Evolutionary conservation across 2,797 vertebrate species (phyloP), one percentile per base, ranked within the genome.

Genomic region (Sebastolobus altivelis): DNA sequence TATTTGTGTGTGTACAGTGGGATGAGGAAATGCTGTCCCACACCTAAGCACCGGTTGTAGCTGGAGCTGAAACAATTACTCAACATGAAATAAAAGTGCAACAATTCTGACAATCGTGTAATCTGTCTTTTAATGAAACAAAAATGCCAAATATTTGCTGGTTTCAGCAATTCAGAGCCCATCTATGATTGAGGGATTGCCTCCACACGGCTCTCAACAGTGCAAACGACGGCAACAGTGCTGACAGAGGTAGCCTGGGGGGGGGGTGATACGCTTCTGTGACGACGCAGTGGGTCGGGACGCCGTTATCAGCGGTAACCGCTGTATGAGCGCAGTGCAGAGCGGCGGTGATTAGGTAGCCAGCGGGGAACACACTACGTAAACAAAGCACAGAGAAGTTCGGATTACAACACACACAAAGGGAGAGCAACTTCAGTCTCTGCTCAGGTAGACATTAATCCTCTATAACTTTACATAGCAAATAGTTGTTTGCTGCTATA

Each of bases 1-100:
- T 72, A 69, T 71, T 49, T 84, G 37, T 71, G 31, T 25, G 20
- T 77, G 27, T 61, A 16, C 35, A 16, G n/a, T 65, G 16, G 60
- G 59, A 65, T 55, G 56, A 66, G 38, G 38, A 69, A 72, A 52
- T 49, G 60, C 55, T 65, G 20, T 33, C 40, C 31, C 13, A 58
- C 43, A 49, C 4, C 54, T 31, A 2, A 10, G 6, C 9, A 59
- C 6, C 55, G 5, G 9, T 10, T 16, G 20, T 8, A 20, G 60
- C 65, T 6, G 33, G 27, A 68, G 35, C 11, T 12, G 59, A 79
- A 82, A 82, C 11, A 65, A 62, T 35, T 8, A 52, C 13, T n/a
- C 60, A n/a, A n/a, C 20, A 35, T 61, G 1, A n/a, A 20, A 37
- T n/a, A 20, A 62, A 62, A 35, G 59, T 43, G 35, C 25, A 63